Evolutionary conservation across 2,113 vertebrate genomes (phyloP).

Genomic region (Capreolus pygargus): DNA sequence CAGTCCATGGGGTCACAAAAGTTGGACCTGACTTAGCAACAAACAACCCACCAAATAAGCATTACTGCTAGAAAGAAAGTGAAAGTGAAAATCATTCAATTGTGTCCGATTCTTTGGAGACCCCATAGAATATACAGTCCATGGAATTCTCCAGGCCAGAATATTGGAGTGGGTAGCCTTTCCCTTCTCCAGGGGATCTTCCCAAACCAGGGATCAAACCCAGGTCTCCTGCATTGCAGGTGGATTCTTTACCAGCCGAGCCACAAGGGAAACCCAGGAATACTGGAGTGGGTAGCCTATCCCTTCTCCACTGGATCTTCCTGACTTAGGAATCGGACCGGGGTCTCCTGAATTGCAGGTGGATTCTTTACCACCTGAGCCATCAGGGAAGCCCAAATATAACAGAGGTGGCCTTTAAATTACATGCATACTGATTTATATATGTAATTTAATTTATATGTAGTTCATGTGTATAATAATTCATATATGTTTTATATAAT

Average conservation of each 20-base stretch:
- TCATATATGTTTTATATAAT: not conserved
- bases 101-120: not conserved
- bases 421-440: not conserved
- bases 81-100: not conserved
- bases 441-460: not conserved
- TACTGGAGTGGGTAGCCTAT: not conserved
- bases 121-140: not conserved
- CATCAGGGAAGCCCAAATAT: not conserved
- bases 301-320: not conserved
- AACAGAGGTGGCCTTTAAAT: not conserved
- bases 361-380: not conserved
- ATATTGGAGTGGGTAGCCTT: not conserved
- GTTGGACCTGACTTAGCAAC: not conserved
- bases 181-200: not conserved
- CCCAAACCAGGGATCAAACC: not conserved
- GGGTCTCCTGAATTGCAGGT: not conserved
- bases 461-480: not conserved
- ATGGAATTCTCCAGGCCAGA: not conserved
- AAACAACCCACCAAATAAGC: not conserved
- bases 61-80: not conserved
- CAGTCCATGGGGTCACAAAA: not conserved
- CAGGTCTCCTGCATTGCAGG: not conserved
- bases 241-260: not conserved
- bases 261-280: not conserved
- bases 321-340: fast-evolving